Evolutionary conservation across 2,113 vertebrate genomes (phyloP), one percentile per base, ranked within the genome.

Genomic region (Athene noctua): DNA sequence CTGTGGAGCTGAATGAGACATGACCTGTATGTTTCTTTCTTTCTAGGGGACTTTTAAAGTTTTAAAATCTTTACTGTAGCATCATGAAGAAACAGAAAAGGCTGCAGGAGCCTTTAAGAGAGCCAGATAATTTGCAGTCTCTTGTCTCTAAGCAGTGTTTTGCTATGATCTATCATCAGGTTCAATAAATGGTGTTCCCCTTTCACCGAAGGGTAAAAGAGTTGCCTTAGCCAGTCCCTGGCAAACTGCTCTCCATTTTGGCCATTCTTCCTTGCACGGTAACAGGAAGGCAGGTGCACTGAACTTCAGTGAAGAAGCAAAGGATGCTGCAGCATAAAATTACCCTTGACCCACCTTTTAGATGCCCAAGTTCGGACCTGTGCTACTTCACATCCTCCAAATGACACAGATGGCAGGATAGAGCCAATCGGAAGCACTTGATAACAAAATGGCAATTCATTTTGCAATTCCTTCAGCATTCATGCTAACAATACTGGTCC

Each of bases 381-480:
- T 86, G 97, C 96, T 96, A 90, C 95, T 86, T 88, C 49, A 29
- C 92, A 58, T 90, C 95, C 97, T 97, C 97, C 92, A 57, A 74
- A 84, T 95, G 97, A 93, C 97, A 98, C 98, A 98, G 98, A 98
- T 98, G 98, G 98, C 97, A 97, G 97, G 97, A 98, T 96, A 17
- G 96, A 96, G 97, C 95, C 97, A 97, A 97, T 98, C 97, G 97
- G 98, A 98, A 98, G 96, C 97, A 97, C 98, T 98, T 96, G 97
- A 97, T 96, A 96, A 95, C 85, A 97, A 97, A 97, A 97, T 93
- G 92, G 97, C 97, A 97, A 98, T 98, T 98, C 97, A 98, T 90
- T 96, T 91, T 42, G 97, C 97, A 98, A 98, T 98, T 98, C 98
- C 96, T 98, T 96, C 86, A 32, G 97, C 96, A 98, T 98, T 98